Evolutionary conservation across 2,888 invertebrate species (phyloP), one percentile per base, ranked within the genome.

Genomic region (Lasioglossum villosulum): DNA sequence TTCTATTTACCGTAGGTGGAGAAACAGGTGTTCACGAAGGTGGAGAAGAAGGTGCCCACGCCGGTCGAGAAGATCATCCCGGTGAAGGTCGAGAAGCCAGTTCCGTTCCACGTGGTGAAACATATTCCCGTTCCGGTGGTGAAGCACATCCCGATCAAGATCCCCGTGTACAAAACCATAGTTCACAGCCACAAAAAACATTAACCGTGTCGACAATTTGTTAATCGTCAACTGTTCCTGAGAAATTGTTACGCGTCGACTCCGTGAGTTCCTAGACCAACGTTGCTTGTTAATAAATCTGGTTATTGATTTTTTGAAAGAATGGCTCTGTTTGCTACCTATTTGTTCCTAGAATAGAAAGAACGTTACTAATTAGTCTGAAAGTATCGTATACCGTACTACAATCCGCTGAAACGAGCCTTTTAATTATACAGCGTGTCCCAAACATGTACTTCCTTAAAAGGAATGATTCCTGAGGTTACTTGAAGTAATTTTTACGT

Each of bases 81-180:
- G 0, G 96, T 97, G 78, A 97, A 97, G 0, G 96, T 97, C 0
- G 97, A 97, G 90, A 97, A 97, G 92, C 97, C 96, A 0, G 97
- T 97, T 23, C 97, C 97, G 0, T 97, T 97, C 91, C 96, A 96
- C 0, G 97, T 97, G 0, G 96, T 97, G 89, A 97, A 96, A 91
- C 95, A 94, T 1, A 96, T 97, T 0, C 96, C 96, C 30, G 96
- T 97, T 66, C 97, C 96, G 0, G 96, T 96, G 80, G 96, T 96
- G 76, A 97, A 97, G 89, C 96, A 96, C 2, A 96, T 97, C 14
- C 97, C 97, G 16, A 97, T 97, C 63, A 96, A 96, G 92, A 97
- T 97, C 68, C 97, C 97, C 0, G 96, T 97, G 5, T 96, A 97
- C 92, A 97, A 97, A 94, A 96, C 97, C 37, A 96, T 97, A 82